Percentiles rank a stretch among this genome's conserved stretches.
phyloP scores from a whole-genome alignment of 2,113 vertebrate species.

The Speoplatyrhinus poulsoni region DNA sequence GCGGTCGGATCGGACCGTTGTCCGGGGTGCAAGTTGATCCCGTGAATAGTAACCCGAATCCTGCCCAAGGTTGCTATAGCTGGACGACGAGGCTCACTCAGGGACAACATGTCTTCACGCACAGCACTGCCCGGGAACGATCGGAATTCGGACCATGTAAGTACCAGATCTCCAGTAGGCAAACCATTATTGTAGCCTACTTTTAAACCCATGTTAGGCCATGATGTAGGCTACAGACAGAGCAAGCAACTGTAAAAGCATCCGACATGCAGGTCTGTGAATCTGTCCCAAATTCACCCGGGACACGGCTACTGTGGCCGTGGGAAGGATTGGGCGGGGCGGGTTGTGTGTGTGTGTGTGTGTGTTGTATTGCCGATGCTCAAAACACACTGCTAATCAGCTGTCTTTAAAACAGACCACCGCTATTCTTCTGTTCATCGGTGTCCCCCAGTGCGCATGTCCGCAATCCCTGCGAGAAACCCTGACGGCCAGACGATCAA shows the following conservation, averaged over 20 bases:
- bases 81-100: conserved; percentile 52
- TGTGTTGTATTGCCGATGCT: neutral
- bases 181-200: neutral
- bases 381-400: neutral
- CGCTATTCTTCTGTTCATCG: neutral
- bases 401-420: neutral
- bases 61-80: neutral
- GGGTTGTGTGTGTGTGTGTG: neutral
- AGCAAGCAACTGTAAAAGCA: conserved; percentile 35
- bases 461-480: conserved; percentile 11
- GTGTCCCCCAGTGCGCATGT: conserved; percentile 37
- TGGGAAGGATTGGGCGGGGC: neutral
- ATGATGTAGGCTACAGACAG: conserved; percentile 24
- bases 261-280: conserved; percentile 25
- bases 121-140: conserved; percentile 74
- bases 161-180: conserved; percentile 23
- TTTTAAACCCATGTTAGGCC: neutral
- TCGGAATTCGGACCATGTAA: conserved; percentile 78
- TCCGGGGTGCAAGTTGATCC: neutral
- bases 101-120: conserved; percentile 78
- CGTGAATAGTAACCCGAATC: neutral
- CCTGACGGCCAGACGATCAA: conserved; percentile 49
- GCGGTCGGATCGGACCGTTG: neutral
- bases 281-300: conserved; percentile 30
- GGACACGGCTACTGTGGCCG: conserved; percentile 27